phyloP scores from a whole-genome alignment of 2,113 vertebrate genomes.

The Podilymbus podiceps region DNA sequence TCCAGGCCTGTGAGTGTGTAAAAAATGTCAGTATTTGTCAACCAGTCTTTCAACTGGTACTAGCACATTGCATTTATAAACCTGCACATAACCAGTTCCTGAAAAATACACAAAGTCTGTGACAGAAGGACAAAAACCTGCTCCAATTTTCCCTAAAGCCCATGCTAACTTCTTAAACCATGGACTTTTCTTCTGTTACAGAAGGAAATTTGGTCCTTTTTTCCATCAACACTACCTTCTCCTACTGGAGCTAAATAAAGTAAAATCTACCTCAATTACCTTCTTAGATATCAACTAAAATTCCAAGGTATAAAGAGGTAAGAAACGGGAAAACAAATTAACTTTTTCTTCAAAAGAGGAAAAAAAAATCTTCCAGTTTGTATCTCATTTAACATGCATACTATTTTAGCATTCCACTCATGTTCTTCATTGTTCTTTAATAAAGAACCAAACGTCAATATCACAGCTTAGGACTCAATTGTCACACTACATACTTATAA shows the following conservation, averaged over 20 bases:
- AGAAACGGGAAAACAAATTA: not conserved
- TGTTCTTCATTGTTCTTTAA: not conserved
- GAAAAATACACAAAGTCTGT: not conserved
- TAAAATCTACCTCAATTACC: not conserved
- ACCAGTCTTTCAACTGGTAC: not conserved
- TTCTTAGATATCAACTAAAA: not conserved
- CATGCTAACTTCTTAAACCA: not conserved
- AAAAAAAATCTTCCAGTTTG: not conserved
- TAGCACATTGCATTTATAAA: not conserved
- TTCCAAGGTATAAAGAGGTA: not conserved
- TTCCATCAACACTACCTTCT: not conserved
- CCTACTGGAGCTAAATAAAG: not conserved
- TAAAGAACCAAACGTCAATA: not conserved
- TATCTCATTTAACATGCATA: not conserved
- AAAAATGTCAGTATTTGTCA: not conserved
- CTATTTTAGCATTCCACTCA: not conserved
- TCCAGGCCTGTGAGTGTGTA: not conserved
- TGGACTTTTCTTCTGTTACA: not conserved
- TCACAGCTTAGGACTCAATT: not conserved
- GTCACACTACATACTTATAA: not conserved
- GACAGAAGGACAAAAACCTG: not conserved
- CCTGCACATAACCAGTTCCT: not conserved
- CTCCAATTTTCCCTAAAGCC: not conserved
- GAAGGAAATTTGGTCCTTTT: fast-evolving
- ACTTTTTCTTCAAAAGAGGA: not conserved